phyloP scores from a whole-genome alignment of 1,140 invertebrate species.

The Globodera rostochiensis region DNA sequence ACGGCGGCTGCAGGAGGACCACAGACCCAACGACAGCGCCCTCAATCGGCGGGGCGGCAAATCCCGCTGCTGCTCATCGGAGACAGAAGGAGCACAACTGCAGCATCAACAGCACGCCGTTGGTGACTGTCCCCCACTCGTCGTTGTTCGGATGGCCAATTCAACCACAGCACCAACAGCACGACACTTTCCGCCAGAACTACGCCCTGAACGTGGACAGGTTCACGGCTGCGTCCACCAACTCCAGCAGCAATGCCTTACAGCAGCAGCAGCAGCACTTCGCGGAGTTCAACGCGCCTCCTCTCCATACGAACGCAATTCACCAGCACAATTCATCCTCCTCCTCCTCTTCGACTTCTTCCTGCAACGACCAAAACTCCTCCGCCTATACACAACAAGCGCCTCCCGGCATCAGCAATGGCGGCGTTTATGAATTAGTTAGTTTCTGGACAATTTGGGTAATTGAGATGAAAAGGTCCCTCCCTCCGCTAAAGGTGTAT shows the following conservation, averaged over 20 bases:
- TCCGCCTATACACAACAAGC: too few species aligned
- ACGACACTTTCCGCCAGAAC: neutral
- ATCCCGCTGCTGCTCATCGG: neutral
- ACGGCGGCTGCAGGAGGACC: neutral
- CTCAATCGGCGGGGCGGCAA: neutral
- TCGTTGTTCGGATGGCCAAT: slow-evolving; percentile 5
- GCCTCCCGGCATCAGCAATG: neutral
- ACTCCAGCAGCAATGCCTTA: neutral
- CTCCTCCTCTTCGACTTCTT: neutral
- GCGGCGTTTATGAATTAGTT: neutral
- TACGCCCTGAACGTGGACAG: neutral
- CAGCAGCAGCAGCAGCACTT: neutral
- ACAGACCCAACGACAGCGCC: slow-evolving; percentile 8
- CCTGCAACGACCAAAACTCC: neutral
- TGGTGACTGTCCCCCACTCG: neutral
- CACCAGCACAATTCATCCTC: neutral
- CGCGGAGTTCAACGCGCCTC: neutral
- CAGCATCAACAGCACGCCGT: neutral
- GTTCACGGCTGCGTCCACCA: neutral
- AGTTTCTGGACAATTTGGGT: neutral
- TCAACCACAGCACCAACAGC: slow-evolving; percentile 3
- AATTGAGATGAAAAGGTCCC: too few species aligned
- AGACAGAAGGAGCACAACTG: neutral
- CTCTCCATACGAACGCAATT: neutral
- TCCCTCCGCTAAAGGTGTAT: neutral